Base-by-base conservation (phyloP, 2,797 vertebrate genomes). In the Gymnoscopelus braueri region DNA sequence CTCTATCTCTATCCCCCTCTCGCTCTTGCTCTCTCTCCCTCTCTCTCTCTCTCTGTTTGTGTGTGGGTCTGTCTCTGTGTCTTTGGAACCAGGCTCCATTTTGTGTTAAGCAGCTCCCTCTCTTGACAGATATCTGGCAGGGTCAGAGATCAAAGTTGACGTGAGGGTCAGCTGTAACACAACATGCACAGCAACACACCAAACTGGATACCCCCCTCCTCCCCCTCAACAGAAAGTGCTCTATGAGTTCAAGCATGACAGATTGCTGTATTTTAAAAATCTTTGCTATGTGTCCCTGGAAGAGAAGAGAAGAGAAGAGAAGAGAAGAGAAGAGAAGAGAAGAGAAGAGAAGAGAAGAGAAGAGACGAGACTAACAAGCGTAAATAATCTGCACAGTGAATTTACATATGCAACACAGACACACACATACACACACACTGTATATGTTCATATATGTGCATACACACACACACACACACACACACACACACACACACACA, bases 121-220 rank as follows among this genome's bases (percentile, higher is more conserved):
- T 96, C 96, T 94, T 97, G 96, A 99, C 95, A 95, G 95, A 99
- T 98, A 95, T 93, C 91, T 93, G 92, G 74, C 60, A 84, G 92
- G 95, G 96, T 98, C 95, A 96, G 82, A 91, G 96, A 96, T 96
- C 95, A 98, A 95, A 98, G 98, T 99, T 99, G 97, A 98, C 94
- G 89, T 91, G 88, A 93, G 95, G 97, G 97, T 99, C 97, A 98
- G 96, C 92, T 95, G 95, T 95, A 96, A 95, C 95, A 96, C 94
- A 97, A 96, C 95, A 96, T 95, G 94, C 93, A 92, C 94, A 93
- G 88, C 91, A 93, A 94, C 93, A 93, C 94, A 71, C 91, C 93
- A 95, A 95, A 95, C 94, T 94, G 94, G 93, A 95, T 93, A 93
- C 92, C 89, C 90, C 92, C 91, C 90, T 24, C 78, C 53, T 59